These are phyloP conservation scores for Hypena proboscidalis DNA, from an alignment of 2,888 invertebrate species.

Conservation along the genomic window DNA sequence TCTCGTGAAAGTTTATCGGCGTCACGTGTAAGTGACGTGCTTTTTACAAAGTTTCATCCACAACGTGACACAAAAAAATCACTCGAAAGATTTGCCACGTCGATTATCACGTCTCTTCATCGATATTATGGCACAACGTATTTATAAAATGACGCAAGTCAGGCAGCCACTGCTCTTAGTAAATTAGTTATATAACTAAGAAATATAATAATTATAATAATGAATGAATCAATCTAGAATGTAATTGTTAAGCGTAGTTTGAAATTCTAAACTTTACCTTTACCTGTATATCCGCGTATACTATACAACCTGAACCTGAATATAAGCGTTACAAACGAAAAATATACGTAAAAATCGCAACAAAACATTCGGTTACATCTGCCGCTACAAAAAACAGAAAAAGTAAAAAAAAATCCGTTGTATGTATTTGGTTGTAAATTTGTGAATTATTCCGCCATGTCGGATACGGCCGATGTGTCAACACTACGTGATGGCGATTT, in stretches of 20 bases:
- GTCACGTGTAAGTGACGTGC: slow-evolving; percentile 56
- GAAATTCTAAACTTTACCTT: too few relatives aligned
- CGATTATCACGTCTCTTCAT: slow-evolving; percentile 50
- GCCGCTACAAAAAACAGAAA: slow-evolving; percentile 10
- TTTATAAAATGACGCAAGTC: slow-evolving; percentile 40
- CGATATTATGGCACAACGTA: slow-evolving; percentile 41
- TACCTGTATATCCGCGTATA: too few relatives aligned
- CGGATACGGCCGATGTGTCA: slow-evolving; percentile 58
- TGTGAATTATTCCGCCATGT: slow-evolving; percentile 53
- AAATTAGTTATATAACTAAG: too few relatives aligned
- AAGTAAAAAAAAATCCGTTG: slow-evolving; percentile 7
- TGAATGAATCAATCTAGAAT: too few relatives aligned
- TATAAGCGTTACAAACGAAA: not conserved
- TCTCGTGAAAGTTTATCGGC: slow-evolving; percentile 54
- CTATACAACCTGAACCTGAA: too few relatives aligned
- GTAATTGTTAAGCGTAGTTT: too few relatives aligned
- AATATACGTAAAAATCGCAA: slow-evolving; percentile 8
- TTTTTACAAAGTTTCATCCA: slow-evolving; percentile 42
- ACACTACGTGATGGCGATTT: slow-evolving; percentile 66
- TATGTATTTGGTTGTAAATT: slow-evolving; percentile 50
- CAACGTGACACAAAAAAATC: slow-evolving; percentile 42
- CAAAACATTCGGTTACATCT: slow-evolving; percentile 26
- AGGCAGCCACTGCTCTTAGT: slow-evolving; percentile 17
- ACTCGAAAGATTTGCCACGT: slow-evolving; percentile 47
- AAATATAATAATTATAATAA: too few relatives aligned